Percentiles rank a stretch among this genome's conserved stretches.
phyloP scores from a whole-genome alignment of 2,113 vertebrate genomes.

The Mormyrus iriodes region DNA sequence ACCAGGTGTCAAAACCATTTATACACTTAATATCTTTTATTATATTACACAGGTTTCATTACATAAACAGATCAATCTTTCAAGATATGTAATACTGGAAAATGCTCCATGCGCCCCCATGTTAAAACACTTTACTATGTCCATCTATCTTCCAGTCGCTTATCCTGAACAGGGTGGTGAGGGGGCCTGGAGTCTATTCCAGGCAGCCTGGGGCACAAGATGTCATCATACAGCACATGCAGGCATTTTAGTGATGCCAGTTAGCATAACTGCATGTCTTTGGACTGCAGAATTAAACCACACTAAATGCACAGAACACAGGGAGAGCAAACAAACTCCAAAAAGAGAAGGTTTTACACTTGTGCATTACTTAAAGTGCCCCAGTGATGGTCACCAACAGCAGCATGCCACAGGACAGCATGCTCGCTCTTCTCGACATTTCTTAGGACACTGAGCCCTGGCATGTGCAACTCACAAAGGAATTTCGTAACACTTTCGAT shows the following conservation, averaged over 20 bases:
- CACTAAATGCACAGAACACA: background rate
- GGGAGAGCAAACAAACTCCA: background rate
- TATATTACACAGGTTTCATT: background rate
- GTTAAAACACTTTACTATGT: background rate
- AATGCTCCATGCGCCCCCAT: background rate
- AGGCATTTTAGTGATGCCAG: background rate
- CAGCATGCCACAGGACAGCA: background rate
- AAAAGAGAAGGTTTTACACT: background rate
- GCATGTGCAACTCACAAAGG: background rate
- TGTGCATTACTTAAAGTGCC: background rate
- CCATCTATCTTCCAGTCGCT: background rate
- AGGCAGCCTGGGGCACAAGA: background rate
- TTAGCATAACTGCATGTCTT: background rate
- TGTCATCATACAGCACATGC: background rate
- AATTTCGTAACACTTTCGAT: background rate
- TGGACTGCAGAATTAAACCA: background rate
- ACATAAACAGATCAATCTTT: conserved; percentile 2
- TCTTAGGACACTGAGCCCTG: background rate
- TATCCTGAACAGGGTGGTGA: background rate
- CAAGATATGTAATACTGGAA: background rate
- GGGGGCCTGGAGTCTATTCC: background rate
- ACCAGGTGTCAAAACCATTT: background rate
- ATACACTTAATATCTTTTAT: background rate
- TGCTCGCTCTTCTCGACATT: background rate
- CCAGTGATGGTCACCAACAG: background rate